Conservation (phyloP, 2,113 vertebrate genomes). For the Stomatorhinus ivindoensis region DNA sequence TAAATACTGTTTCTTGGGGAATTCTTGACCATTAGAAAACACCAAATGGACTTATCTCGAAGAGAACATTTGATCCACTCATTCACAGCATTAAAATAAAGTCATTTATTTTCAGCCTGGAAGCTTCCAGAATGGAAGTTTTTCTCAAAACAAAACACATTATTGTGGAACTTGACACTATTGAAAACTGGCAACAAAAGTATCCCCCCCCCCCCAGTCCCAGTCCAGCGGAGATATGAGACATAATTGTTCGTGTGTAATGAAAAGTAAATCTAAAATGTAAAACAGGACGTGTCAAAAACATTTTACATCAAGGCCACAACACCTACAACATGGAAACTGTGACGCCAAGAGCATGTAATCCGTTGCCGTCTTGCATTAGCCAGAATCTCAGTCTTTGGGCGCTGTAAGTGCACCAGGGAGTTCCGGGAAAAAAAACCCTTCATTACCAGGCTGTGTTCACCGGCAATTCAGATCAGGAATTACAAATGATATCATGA, state of each 20-base stretch:
- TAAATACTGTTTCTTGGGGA: not conserved
- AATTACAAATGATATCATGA: constrained; percentile 72
- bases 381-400: constrained; percentile 37
- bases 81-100: not conserved
- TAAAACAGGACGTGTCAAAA: constrained; percentile 54
- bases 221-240: constrained; percentile 35
- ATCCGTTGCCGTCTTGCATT: constrained; percentile 59
- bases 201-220: not conserved
- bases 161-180: not conserved
- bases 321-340: constrained; percentile 51
- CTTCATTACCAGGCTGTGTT: constrained; percentile 25
- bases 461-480: constrained; percentile 45
- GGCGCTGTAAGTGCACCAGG: constrained; percentile 33
- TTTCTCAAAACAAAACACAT: not conserved
- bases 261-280: constrained; percentile 40
- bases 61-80: not conserved
- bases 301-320: constrained; percentile 43
- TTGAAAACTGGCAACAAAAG: constrained; percentile 5
- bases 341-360: constrained; percentile 44
- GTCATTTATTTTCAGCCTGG: not conserved
- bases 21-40: not conserved
- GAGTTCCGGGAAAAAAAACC: not conserved
- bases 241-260: constrained; percentile 38
- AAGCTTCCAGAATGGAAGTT: not conserved
- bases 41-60: not conserved